These are phyloP conservation scores for Lycocerus yunnanus DNA, from an alignment of 2,888 invertebrate species.

Conservation along the genomic window DNA sequence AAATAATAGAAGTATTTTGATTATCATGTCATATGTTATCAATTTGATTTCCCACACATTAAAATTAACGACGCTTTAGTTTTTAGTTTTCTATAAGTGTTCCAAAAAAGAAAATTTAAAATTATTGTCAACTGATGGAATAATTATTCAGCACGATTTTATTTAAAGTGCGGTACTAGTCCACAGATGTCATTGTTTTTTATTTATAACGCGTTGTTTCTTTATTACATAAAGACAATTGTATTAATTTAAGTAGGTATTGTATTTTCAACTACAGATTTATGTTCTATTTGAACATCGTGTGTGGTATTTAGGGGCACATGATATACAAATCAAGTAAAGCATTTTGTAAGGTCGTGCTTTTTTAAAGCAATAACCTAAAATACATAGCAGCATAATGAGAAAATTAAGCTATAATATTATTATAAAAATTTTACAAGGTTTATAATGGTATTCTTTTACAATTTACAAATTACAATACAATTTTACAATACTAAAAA, in stretches of 20 bases:
- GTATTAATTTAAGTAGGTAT: conserved; percentile 40
- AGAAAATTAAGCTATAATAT: neutral
- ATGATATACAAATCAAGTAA: conserved; percentile 28
- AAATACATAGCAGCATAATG: conserved; percentile 24
- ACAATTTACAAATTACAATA: too few species aligned
- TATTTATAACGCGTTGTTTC: conserved; percentile 41
- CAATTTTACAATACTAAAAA: too few species aligned
- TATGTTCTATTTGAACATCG: conserved; percentile 40
- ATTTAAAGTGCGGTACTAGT: conserved; percentile 41
- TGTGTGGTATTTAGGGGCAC: conserved; percentile 36
- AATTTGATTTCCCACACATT: neutral
- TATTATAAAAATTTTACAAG: neutral
- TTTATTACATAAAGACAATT: conserved; percentile 41
- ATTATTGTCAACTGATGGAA: conserved; percentile 29
- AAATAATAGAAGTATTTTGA: too few species aligned
- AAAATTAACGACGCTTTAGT: too few species aligned
- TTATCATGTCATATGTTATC: too few species aligned
- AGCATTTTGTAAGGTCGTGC: conserved; percentile 28
- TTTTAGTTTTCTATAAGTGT: neutral
- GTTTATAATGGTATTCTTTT: neutral
- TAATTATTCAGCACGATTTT: conserved; percentile 45
- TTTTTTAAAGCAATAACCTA: conserved; percentile 28
- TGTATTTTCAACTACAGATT: conserved; percentile 38
- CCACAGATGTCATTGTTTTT: conserved; percentile 41
- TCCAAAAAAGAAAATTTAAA: neutral